Percentiles rank a stretch among this genome's conserved stretches.
Conservation (phyloP, 2,888 invertebrate species). For the Drosophila meridionalis region DNA sequence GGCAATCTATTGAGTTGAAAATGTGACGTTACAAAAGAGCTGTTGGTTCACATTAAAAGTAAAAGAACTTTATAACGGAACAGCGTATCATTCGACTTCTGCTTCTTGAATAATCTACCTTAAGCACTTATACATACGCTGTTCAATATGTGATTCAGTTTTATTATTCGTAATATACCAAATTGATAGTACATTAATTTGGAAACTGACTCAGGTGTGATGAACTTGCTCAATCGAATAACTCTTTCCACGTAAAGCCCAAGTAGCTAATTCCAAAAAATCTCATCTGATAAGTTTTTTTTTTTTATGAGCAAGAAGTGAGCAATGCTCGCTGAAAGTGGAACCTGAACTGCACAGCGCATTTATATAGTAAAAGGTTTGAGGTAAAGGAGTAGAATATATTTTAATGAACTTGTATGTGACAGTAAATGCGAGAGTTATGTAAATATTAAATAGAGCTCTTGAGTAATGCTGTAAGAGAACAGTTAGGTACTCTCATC, state of each 20-base stretch:
- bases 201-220: slow-evolving; percentile 1
- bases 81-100: not conserved
- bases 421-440: no score
- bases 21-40: not conserved
- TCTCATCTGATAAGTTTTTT: not conserved
- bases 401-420: not conserved
- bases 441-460: no score
- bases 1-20: not conserved
- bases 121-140: not conserved
- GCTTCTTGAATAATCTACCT: not conserved
- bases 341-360: not conserved
- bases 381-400: no score
- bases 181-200: not conserved
- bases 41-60: not conserved
- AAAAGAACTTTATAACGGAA: not conserved
- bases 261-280: not conserved
- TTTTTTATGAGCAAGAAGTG: not conserved
- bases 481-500: no score
- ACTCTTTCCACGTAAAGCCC: not conserved
- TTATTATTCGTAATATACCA: not conserved
- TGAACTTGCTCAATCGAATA: slow-evolving; percentile 3
- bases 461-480: no score
- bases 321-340: not conserved
- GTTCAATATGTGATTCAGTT: slow-evolving; percentile 15
- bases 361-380: not conserved